A percentile compares a stretch with the other conserved stretches of the same genome.
These are phyloP conservation scores for Cryptosula pallasiana DNA, from an alignment of 2,888 invertebrate species.

Conservation along the genomic window DNA sequence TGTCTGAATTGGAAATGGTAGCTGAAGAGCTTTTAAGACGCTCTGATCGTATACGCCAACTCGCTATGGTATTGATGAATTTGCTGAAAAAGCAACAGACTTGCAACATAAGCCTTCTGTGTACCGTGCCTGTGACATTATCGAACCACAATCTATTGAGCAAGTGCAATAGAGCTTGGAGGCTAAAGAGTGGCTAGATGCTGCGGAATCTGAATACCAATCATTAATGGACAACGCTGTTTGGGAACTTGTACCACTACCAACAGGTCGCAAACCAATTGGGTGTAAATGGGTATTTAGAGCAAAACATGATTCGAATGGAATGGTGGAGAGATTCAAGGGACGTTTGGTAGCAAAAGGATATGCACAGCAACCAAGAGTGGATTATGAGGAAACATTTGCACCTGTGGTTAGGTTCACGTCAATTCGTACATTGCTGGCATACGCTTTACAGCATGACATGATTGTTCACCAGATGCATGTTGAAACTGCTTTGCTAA, in stretches of 20 bases:
- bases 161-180: no score
- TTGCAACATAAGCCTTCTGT: no score
- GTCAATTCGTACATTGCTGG: no score
- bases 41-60: no score
- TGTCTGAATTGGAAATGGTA: no score
- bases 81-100: no score
- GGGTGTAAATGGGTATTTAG: conserved; percentile 28
- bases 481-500: conserved; percentile 31
- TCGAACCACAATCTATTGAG: no score
- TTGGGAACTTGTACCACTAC: conserved; percentile 13
- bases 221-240: conserved; percentile 3
- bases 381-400: conserved; percentile 33
- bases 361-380: conserved; percentile 28
- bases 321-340: conserved; percentile 11
- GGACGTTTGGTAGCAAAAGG: conserved; percentile 30
- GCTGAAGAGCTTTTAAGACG: no score
- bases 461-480: conserved; percentile 33
- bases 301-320: conserved; percentile 23
- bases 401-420: conserved; percentile 30
- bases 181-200: background rate
- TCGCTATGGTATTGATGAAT: no score
- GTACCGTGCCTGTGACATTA: no score
- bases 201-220: conserved; percentile 25
- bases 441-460: no score
- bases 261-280: background rate